Conservation (phyloP, 1,140 invertebrate genomes). For the Mylabris phalerata region DNA sequence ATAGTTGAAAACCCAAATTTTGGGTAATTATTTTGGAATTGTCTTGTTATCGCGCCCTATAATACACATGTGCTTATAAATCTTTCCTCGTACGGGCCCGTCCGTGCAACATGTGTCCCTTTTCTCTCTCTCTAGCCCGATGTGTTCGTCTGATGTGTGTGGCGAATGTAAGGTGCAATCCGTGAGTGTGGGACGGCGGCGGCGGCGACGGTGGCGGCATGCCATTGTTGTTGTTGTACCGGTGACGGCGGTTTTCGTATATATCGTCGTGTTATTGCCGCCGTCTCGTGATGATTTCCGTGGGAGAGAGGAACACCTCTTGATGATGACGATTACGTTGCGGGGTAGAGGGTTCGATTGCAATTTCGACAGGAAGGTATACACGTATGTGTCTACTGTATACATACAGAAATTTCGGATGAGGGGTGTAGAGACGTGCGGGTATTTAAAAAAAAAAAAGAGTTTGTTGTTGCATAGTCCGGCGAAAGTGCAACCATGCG, state of each 20-base stretch:
- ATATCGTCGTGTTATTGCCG: too few relatives aligned
- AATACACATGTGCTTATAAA: too few relatives aligned
- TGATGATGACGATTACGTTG: too few relatives aligned
- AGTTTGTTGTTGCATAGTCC: conserved; percentile 33
- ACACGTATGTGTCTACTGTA: background rate
- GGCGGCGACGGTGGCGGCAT: background rate
- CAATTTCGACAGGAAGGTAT: conserved; percentile 24
- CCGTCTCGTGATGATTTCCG: too few relatives aligned
- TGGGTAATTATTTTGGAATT: too few relatives aligned
- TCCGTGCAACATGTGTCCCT: conserved; percentile 12
- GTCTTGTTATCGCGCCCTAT: too few relatives aligned
- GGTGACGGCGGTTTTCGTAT: too few relatives aligned
- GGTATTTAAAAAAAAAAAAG: conserved; percentile 16
- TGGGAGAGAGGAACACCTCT: too few relatives aligned
- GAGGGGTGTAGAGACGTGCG: conserved; percentile 8
- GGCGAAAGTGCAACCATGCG: conserved; percentile 41
- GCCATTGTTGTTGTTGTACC: too few relatives aligned
- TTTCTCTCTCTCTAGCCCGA: background rate
- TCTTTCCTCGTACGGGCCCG: too few relatives aligned
- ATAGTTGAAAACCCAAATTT: too few relatives aligned
- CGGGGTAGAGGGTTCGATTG: background rate
- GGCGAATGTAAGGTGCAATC: conserved; percentile 14
- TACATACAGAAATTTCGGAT: background rate
- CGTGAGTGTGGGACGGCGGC: background rate
- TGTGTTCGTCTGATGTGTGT: conserved; percentile 7